Evolutionary conservation across 2,888 invertebrate species (phyloP), one percentile per base, ranked within the genome.

Genomic region (Hypomecis punctinalis): DNA sequence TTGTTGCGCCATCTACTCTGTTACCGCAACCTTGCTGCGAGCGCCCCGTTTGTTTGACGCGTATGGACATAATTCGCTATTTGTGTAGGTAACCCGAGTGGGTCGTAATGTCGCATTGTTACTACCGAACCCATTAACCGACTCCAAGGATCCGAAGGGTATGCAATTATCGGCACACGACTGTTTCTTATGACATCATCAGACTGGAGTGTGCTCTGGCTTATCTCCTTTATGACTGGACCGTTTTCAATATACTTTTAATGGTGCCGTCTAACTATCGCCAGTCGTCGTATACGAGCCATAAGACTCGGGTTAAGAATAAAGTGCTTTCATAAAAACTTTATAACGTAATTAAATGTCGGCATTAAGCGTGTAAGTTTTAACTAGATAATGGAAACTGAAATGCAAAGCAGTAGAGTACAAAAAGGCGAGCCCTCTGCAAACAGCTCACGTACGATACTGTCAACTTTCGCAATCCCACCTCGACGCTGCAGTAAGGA

Each of bases 391-490:
- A 83, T 83, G 80, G 79, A 79, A 80, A 83, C 85, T 85, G 80
- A 85, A 82, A 85, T 84, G 79, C 83, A 79, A 87, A 85, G 78
- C 79, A 74, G 33, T 47, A 47, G 74, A 71, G 62, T 70, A 85
- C 79, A 82, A 85, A 84, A 86, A 84, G 82, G 78, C 80, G 81
- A 76, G 80, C 84, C 79, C 77, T 90, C 80, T 76, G 82, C 82
- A 92, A 80, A 80, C 90, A 72, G 69, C 80, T 86, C 92, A 92
- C 92, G 92, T 91, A 85, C 84, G 71, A 71, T 77, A 84, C 82
- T 87, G 91, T 91, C 89, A 88, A 91, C 91, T 93, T 93, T 93
- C 91, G 92, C 89, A 93, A 93, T 84, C 82, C 81, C 86, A 86
- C 89, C 90, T 89, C 88, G 83, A 82, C 84, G 80, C 84, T 86